These are phyloP conservation scores for Scomber japonicus DNA, from an alignment of 2,113 vertebrate genomes.

Conservation along the genomic window DNA sequence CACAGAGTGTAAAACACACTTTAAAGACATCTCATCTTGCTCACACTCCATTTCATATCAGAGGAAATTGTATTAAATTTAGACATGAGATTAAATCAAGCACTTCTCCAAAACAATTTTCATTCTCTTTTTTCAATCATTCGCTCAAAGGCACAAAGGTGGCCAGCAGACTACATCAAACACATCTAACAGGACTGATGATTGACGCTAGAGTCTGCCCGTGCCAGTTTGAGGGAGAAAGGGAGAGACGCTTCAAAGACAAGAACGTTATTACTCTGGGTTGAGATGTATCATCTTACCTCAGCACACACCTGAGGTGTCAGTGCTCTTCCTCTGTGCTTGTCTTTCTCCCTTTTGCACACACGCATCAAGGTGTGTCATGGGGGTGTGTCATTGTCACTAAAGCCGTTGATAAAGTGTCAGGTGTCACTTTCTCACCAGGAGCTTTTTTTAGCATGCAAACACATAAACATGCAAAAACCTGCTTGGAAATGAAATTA, in stretches of 20 bases:
- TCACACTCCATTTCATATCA: neutral
- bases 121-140: neutral
- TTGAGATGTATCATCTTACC: conserved; percentile 38
- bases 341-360: neutral
- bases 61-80: conserved; percentile 10
- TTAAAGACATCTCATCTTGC: neutral
- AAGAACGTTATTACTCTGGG: conserved; percentile 8
- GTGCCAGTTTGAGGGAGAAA: neutral
- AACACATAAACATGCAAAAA: neutral
- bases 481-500: too few relatives aligned
- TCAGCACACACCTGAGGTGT: conserved; percentile 54
- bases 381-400: conserved; percentile 35
- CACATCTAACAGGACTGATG: neutral
- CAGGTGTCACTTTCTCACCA: conserved; percentile 77
- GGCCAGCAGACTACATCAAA: neutral
- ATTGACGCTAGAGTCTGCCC: neutral
- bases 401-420: conserved; percentile 46
- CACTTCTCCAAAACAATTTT: neutral
- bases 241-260: conserved; percentile 30
- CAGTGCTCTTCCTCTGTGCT: conserved; percentile 1
- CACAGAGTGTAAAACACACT: neutral
- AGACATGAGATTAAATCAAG: neutral
- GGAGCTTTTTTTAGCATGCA: conserved; percentile 28
- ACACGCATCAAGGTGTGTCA: conserved; percentile 22
- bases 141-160: neutral